Percentiles rank a stretch among this genome's conserved stretches.
phyloP scores from a whole-genome alignment of 1,140 invertebrate species.

The Aphelenchoides fujianensis region DNA sequence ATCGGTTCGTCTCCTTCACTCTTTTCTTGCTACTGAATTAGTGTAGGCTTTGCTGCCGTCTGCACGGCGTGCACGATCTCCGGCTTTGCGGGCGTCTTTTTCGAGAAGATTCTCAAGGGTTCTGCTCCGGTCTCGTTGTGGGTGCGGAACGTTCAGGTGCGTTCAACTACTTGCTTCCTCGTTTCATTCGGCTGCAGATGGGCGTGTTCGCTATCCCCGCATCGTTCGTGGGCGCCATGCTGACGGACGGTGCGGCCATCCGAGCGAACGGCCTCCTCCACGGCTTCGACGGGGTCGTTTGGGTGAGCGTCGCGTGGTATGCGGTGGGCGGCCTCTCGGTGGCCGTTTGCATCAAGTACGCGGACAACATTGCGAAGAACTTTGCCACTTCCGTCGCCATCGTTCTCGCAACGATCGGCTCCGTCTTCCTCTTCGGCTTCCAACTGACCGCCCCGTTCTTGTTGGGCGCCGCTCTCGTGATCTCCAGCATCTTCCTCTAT shows the following conservation, averaged over 20 bases:
- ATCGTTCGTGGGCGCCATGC: not conserved
- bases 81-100: slow-evolving; percentile 97
- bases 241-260: slow-evolving; percentile 62
- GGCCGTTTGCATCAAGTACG: slow-evolving; percentile 91
- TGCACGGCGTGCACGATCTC: slow-evolving; percentile 85
- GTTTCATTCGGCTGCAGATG: too few relatives aligned
- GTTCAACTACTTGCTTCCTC: too few relatives aligned
- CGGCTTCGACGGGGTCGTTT: slow-evolving; percentile 78
- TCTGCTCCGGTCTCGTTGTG: slow-evolving; percentile 85
- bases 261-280: slow-evolving; percentile 64
- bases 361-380: slow-evolving; percentile 86
- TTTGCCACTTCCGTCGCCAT: slow-evolving; percentile 88
- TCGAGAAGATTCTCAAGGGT: slow-evolving; percentile 93
- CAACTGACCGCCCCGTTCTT: slow-evolving; percentile 79
- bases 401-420: slow-evolving; percentile 86
- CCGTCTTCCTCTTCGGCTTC: slow-evolving; percentile 89
- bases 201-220: not conserved
- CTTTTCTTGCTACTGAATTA: too few relatives aligned
- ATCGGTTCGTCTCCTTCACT: too few relatives aligned
- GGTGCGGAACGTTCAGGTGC: slow-evolving; percentile 85
- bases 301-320: slow-evolving; percentile 78
- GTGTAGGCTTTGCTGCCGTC: slow-evolving; percentile 77
- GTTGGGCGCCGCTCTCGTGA: slow-evolving; percentile 82
- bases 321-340: slow-evolving; percentile 84
- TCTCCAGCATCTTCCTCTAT: slow-evolving; percentile 90